Percentiles rank a stretch among this genome's conserved stretches.
Evolutionary conservation across 2,113 vertebrate species (phyloP).

Genomic region (Zingel zingel): DNA sequence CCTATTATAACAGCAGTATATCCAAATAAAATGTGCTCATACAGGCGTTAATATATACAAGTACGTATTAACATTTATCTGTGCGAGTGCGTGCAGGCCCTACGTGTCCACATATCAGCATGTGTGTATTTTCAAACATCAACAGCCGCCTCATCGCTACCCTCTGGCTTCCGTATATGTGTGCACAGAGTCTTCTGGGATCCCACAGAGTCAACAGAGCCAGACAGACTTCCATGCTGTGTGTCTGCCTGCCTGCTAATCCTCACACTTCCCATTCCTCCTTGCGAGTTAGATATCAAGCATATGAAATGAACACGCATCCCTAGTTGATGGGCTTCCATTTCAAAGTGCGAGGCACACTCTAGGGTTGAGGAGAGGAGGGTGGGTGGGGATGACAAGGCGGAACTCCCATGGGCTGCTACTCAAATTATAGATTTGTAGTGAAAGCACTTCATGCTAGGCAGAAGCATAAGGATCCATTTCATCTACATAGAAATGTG

Average conservation of each 20-base stretch:
- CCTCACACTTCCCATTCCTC: slow-evolving; percentile 52
- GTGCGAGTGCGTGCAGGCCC: not conserved
- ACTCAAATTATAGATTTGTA: slow-evolving; percentile 67
- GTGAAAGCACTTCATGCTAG: slow-evolving; percentile 44
- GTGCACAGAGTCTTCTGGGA: slow-evolving; percentile 54
- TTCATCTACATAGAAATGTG: slow-evolving; percentile 60
- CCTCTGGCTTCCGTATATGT: slow-evolving; percentile 28
- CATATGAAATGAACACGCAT: slow-evolving; percentile 73
- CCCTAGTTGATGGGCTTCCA: slow-evolving; percentile 62
- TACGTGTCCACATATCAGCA: slow-evolving; percentile 21
- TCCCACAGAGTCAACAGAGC: slow-evolving; percentile 64
- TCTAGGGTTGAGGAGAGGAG: slow-evolving; percentile 24
- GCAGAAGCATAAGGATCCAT: slow-evolving; percentile 43
- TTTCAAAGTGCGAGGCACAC: slow-evolving; percentile 65
- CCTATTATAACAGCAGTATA: slow-evolving; percentile 1
- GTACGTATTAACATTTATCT: slow-evolving; percentile 27
- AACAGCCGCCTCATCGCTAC: slow-evolving; percentile 20
- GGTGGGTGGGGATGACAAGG: slow-evolving; percentile 43
- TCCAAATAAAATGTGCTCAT: slow-evolving; percentile 12
- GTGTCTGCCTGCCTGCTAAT: slow-evolving; percentile 61
- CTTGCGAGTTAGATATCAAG: slow-evolving; percentile 66
- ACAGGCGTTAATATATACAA: not conserved
- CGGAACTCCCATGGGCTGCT: slow-evolving; percentile 56
- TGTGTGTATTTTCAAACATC: slow-evolving; percentile 43
- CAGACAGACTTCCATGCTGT: slow-evolving; percentile 52